phyloP scores from a whole-genome alignment of 2,113 vertebrate species.

The Catagonus wagneri region DNA sequence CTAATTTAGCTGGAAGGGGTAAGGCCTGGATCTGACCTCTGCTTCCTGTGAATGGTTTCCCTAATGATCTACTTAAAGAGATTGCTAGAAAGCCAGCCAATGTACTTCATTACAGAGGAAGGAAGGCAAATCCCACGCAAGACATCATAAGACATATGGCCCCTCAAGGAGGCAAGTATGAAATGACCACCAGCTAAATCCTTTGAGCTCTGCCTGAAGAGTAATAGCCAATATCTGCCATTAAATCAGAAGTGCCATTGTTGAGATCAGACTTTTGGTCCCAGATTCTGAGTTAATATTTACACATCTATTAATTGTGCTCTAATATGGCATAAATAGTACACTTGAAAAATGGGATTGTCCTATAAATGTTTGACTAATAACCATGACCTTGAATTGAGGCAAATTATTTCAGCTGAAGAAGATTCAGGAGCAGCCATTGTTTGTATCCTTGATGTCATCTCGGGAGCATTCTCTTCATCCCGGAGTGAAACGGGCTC shows the following conservation, averaged over 20 bases:
- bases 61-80: slow-evolving; percentile 81
- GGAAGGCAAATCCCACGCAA: slow-evolving; percentile 35
- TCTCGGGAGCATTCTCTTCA: not conserved
- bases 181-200: not conserved
- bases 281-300: not conserved
- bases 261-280: not conserved
- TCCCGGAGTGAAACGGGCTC: not conserved
- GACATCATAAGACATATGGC: slow-evolving; percentile 44
- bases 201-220: not conserved
- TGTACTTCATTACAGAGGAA: slow-evolving; percentile 51
- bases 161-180: not conserved
- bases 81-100: slow-evolving; percentile 75
- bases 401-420: not conserved
- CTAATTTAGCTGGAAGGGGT: slow-evolving; percentile 75
- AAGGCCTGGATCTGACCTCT: slow-evolving; percentile 72
- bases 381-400: not conserved
- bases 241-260: not conserved
- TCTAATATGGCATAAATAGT: not conserved
- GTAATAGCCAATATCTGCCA: not conserved
- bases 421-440: not conserved
- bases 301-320: not conserved
- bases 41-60: slow-evolving; percentile 57
- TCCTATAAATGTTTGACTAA: not conserved
- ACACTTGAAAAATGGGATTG: not conserved
- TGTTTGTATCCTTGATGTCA: not conserved